phyloP scores from a whole-genome alignment of 2,888 invertebrate species.

The Physocephala rufipes region DNA sequence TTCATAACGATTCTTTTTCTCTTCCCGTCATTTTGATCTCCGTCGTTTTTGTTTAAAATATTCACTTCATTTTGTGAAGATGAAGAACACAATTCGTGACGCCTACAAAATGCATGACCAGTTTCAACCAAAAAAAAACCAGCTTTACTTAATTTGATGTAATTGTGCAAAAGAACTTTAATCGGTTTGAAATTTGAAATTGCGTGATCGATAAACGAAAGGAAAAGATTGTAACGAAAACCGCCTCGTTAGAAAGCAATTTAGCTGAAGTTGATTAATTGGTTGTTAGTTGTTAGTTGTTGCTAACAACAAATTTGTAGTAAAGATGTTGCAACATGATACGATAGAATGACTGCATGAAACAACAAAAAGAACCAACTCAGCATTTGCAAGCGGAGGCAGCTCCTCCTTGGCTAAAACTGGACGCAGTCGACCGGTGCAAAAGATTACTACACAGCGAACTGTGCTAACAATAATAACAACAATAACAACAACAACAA shows the following conservation, averaged over 20 bases:
- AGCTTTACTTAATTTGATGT: neutral
- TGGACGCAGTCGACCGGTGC: constrained; percentile 13
- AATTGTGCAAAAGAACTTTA: no score
- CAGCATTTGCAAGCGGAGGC: neutral
- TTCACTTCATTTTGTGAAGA: no score
- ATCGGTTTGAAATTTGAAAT: no score
- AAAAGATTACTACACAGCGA: constrained; percentile 18
- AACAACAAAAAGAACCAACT: neutral
- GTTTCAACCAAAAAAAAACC: neutral
- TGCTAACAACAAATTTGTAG: constrained; percentile 23
- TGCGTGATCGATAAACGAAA: no score
- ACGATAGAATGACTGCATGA: neutral
- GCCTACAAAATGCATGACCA: no score
- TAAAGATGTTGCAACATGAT: constrained; percentile 24
- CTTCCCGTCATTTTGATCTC: no score
- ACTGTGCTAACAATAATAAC: constrained; percentile 14
- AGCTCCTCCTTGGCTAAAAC: neutral
- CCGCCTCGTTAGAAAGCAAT: neutral
- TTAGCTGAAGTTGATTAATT: constrained; percentile 1
- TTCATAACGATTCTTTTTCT: no score
- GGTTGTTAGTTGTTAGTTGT: no score
- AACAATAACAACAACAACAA: neutral
- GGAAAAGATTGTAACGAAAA: neutral
- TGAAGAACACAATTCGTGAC: no score
- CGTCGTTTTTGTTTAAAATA: no score